A percentile compares a stretch with the other conserved stretches of the same genome.
phyloP scores from a whole-genome alignment of 1,140 invertebrate genomes.

The Hylaeus anthracinus region DNA sequence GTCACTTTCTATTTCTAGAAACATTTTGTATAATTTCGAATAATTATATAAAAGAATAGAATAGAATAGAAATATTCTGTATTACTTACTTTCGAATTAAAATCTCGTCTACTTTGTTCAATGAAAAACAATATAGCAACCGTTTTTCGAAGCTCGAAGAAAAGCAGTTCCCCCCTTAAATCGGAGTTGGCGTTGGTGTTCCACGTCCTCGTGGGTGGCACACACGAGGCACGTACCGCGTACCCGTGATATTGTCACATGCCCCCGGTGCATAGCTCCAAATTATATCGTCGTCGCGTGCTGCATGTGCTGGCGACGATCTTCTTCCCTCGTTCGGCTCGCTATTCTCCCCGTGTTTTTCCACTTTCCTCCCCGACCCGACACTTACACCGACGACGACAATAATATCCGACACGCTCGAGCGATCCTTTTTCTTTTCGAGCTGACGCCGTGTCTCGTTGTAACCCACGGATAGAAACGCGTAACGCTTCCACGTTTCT shows the following conservation, averaged over 20 bases:
- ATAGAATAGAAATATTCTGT: no score
- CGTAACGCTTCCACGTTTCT: neutral
- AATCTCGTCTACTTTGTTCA: no score
- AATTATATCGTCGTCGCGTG: constrained; percentile 75
- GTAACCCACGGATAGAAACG: neutral
- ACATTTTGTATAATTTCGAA: no score
- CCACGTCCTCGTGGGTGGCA: constrained; percentile 26
- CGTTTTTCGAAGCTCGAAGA: no score
- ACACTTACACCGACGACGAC: constrained; percentile 49
- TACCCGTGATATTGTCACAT: constrained; percentile 75
- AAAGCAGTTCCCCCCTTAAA: neutral
- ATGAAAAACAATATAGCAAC: no score
- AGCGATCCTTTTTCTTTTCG: constrained; percentile 57
- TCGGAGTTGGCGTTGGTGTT: constrained; percentile 1
- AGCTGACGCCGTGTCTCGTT: constrained; percentile 46
- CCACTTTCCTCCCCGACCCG: neutral
- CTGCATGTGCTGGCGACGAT: constrained; percentile 56
- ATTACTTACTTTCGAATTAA: no score
- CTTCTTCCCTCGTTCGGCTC: constrained; percentile 18
- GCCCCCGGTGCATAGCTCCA: constrained; percentile 72
- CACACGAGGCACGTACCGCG: constrained; percentile 68
- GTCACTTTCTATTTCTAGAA: no score
- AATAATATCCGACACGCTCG: constrained; percentile 66
- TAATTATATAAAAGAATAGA: no score
- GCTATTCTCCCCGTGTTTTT: neutral